These are phyloP conservation scores for Xylota sylvarum DNA, from an alignment of 2,888 invertebrate species.

Conservation along the genomic window DNA sequence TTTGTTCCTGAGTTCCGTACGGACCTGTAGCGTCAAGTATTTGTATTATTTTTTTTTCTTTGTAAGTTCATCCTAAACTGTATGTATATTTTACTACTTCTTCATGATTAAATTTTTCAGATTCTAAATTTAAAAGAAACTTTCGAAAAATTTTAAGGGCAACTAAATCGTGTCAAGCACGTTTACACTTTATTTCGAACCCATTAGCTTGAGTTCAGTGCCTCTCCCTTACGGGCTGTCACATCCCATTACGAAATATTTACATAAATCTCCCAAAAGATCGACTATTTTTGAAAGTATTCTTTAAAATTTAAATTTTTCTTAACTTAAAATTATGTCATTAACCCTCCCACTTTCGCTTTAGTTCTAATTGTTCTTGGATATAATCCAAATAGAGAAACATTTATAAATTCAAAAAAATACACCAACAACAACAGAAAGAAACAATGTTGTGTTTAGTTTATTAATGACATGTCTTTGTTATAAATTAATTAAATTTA, in stretches of 20 bases:
- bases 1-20: too few species aligned
- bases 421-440: not conserved
- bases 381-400: conserved; percentile 38
- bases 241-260: not conserved
- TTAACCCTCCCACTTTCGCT: conserved; percentile 57
- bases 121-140: too few species aligned
- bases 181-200: not conserved
- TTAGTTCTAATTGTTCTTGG: conserved; percentile 46
- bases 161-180: not conserved
- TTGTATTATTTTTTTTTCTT: too few species aligned
- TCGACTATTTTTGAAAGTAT: not conserved
- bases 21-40: too few species aligned
- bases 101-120: too few species aligned
- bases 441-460: not conserved
- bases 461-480: conserved; percentile 42
- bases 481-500: conserved; percentile 69
- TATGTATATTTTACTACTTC: too few species aligned
- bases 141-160: too few species aligned
- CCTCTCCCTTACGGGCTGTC: not conserved
- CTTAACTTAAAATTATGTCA: conserved; percentile 2
- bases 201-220: not conserved
- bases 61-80: too few species aligned
- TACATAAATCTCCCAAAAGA: not conserved
- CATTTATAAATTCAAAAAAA: conserved; percentile 4
- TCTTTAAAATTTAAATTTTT: not conserved